Conservation (phyloP, 1,140 invertebrate genomes). For the Zelostemma sp. region DNA sequence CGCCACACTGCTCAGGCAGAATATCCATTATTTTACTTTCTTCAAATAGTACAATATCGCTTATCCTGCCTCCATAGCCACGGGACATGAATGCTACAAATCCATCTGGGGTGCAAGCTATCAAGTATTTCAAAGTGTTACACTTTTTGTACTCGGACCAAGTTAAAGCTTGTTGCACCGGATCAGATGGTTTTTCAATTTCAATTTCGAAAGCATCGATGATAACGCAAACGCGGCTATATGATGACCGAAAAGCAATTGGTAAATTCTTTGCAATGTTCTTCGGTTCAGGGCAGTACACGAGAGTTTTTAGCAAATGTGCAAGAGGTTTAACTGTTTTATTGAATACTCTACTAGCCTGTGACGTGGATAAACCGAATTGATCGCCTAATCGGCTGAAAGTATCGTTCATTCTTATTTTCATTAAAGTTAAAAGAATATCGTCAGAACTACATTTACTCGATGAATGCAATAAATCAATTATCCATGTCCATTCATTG, state of each 20-base stretch:
- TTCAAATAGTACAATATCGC: conserved; percentile 57
- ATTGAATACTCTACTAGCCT: conserved; percentile 9
- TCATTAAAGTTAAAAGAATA: conserved; percentile 9
- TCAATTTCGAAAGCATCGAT: conserved; percentile 64
- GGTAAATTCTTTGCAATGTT: conserved; percentile 36
- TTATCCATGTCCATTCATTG: background rate
- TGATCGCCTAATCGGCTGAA: conserved; percentile 5
- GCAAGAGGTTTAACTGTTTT: background rate
- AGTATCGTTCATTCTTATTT: conserved; percentile 8
- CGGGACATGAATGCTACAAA: conserved; percentile 62
- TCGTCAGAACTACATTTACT: background rate
- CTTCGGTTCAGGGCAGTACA: background rate
- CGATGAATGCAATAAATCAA: too few relatives aligned
- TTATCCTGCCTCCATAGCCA: conserved; percentile 59
- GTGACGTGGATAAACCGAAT: conserved; percentile 12
- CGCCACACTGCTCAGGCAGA: conserved; percentile 24
- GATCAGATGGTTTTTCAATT: conserved; percentile 54
- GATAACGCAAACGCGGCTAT: conserved; percentile 48
- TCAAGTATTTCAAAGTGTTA: conserved; percentile 64
- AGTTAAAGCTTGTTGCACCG: conserved; percentile 53
- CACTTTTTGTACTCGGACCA: conserved; percentile 63
- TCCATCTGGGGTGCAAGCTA: conserved; percentile 62
- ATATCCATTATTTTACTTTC: conserved; percentile 53
- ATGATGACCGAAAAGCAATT: conserved; percentile 52
- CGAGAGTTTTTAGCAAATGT: conserved; percentile 6